Evolutionary conservation across 2,888 invertebrate species (phyloP).

Genomic region (Cordilura impudica): DNA sequence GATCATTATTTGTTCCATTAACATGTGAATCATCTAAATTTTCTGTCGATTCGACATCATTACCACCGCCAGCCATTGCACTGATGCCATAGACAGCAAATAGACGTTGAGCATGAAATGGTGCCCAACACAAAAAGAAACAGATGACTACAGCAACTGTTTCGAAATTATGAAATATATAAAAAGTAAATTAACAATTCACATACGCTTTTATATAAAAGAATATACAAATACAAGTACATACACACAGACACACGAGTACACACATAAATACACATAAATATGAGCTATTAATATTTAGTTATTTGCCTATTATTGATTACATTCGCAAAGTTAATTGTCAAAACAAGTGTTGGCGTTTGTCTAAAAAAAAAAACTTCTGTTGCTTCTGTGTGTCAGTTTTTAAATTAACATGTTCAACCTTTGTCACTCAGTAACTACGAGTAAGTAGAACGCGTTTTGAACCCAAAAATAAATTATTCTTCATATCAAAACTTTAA

Average conservation of each 20-base stretch:
- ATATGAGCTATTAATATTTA: background rate
- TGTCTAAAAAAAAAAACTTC: too few species aligned
- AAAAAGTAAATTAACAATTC: background rate
- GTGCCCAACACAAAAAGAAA: conserved; percentile 93
- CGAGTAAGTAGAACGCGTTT: too few species aligned
- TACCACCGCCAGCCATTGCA: conserved; percentile 42
- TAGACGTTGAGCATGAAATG: conserved; percentile 94
- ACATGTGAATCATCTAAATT: conserved; percentile 36
- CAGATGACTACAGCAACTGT: conserved; percentile 93
- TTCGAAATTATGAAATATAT: background rate
- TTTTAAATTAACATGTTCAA: background rate
- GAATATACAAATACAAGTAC: background rate
- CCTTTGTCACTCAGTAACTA: background rate
- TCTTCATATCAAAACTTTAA: too few species aligned
- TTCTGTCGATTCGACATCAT: background rate
- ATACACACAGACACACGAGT: background rate
- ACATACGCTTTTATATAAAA: too few species aligned
- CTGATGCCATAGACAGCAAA: conserved; percentile 81
- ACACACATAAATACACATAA: too few species aligned
- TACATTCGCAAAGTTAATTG: background rate
- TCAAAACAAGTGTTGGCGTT: background rate
- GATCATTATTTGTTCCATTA: conserved; percentile 58
- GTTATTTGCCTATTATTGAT: background rate
- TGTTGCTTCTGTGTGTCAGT: too few species aligned
- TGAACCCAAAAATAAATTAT: too few species aligned